Evolutionary conservation across 2,113 vertebrate species (phyloP), one percentile per base, ranked within the genome.

Genomic region (Genyomyrus donnyi): DNA sequence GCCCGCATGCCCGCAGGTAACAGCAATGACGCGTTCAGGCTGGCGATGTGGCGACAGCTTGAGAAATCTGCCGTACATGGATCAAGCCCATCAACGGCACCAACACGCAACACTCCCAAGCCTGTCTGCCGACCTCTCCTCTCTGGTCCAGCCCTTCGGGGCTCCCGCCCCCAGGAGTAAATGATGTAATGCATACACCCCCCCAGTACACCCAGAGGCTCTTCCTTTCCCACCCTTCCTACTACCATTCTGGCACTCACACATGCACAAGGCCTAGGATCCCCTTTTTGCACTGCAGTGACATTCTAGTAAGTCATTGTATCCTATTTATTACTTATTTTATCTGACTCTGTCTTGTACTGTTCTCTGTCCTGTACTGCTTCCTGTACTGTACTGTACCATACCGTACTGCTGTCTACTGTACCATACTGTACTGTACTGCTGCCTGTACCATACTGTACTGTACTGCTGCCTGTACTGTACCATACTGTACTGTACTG

Each of bases 111-210:
- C 35, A 21, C 35, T 70, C 62, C 62, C 74, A 80, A 70, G 35
- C 31, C 35, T 19, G 15, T 80, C 45, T n/a, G 21, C 83, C 24
- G 83, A n/a, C 24, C 45, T 70, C 27, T 4, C n/a, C n/a, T 31
- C 62, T 70, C n/a, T 2, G 62, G 27, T 15, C 0, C 8, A 13
- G 62, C 9, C 27, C 62, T 70, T 70, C 1, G 1, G 10, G 45
- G 83, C 13, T 21, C 80, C 80, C 19, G 0, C 42, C 80, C 80
- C 80, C 45, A 48, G 7, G 83, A 48, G 21, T 31, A 19, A 45
- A 48, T 8, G 35, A 87, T 13, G 35, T 53, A 70, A 88, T 86
- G 74, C 77, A 89, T 87, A 89, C 85, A 50, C 77, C 91, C 86
- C 17, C 80, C 39, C 39, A n/a, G 45, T 24, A 48, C 15, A 83